These are phyloP conservation scores for Hyla sarda DNA, from an alignment of 2,113 vertebrate species.

Conservation along the genomic window DNA sequence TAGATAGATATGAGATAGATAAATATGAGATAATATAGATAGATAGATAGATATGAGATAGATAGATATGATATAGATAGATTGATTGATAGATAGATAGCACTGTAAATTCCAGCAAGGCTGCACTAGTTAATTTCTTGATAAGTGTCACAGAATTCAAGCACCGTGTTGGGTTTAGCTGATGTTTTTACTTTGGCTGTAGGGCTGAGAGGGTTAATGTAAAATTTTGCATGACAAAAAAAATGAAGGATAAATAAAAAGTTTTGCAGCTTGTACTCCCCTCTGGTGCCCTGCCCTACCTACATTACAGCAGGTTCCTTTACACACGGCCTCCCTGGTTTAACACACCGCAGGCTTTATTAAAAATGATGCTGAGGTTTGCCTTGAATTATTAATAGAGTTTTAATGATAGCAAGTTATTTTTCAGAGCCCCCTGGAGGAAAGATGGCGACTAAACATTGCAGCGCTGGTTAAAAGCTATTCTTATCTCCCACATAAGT, in stretches of 20 bases:
- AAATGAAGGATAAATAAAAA: conserved; percentile 15
- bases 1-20: too few species aligned
- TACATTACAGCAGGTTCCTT: conserved; percentile 40
- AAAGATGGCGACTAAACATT: conserved; percentile 74
- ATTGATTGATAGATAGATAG: not conserved
- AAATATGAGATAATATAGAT: too few species aligned
- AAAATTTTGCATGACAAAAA: not conserved
- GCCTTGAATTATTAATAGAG: conserved; percentile 75
- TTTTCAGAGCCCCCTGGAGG: conserved; percentile 79
- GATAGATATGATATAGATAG: too few species aligned
- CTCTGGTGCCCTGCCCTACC: not conserved
- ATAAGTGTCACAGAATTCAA: not conserved
- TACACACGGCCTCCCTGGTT: conserved; percentile 62
- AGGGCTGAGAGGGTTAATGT: conserved; percentile 21
- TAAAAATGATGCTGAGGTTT: conserved; percentile 74
- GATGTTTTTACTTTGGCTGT: not conserved
- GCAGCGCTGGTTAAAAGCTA: conserved; percentile 72
- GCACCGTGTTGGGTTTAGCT: too few species aligned
- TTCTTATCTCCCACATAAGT: conserved; percentile 66
- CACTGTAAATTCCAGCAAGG: not conserved
- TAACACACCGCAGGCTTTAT: conserved; percentile 75
- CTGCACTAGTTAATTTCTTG: not conserved
- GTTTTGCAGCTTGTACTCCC: not conserved
- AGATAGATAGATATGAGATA: too few species aligned
- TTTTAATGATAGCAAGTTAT: conserved; percentile 81